phyloP scores from a whole-genome alignment of 2,888 invertebrate genomes.

The Ophonus ardosiacus region DNA sequence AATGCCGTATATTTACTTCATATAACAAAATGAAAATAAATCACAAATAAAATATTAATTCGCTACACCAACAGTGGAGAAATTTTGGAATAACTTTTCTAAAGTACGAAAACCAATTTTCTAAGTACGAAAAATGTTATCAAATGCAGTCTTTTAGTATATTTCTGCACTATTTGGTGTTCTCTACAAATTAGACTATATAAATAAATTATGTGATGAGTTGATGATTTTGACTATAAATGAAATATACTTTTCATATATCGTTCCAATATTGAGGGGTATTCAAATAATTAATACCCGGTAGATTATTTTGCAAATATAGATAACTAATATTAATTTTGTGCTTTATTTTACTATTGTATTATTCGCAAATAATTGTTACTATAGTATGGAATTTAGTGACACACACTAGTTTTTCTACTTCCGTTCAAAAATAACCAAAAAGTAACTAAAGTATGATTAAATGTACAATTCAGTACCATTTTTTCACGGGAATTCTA shows the following conservation, averaged over 20 bases:
- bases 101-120: background rate
- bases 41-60: conserved; percentile 15
- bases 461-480: too few relatives aligned
- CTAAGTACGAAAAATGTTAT: background rate
- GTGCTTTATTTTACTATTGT: too few relatives aligned
- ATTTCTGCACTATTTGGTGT: conserved; percentile 36
- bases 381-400: too few relatives aligned
- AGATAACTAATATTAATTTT: too few relatives aligned
- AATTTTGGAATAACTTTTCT: background rate
- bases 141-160: conserved; percentile 7
- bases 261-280: background rate
- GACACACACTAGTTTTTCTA: too few relatives aligned
- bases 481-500: too few relatives aligned
- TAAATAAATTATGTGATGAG: conserved; percentile 14
- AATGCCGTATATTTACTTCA: conserved; percentile 16
- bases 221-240: conserved; percentile 37
- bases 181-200: background rate
- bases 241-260: conserved; percentile 2
- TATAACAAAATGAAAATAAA: conserved; percentile 21
- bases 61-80: conserved; percentile 40
- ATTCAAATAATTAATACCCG: background rate
- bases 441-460: too few relatives aligned
- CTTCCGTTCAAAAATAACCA: too few relatives aligned
- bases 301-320: too few relatives aligned
- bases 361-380: too few relatives aligned